Base-by-base conservation (phyloP, 30 jellyfish, hydroid and myxozoan species). In the Aurelia coerulea region DNA sequence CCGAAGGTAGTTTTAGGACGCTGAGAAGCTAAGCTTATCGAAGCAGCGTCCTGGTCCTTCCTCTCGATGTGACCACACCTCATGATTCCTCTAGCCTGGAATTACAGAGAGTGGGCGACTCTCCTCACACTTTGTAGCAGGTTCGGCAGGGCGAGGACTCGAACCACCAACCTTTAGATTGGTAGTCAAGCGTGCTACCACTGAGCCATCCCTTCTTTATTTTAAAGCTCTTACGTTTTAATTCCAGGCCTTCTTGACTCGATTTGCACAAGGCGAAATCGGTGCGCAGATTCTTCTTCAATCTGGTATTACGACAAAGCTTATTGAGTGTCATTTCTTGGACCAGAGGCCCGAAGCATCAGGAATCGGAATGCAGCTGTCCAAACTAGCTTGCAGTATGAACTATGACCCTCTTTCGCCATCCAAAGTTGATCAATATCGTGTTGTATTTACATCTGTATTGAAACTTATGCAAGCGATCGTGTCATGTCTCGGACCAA, bases 211-310 rank as follows among this genome's bases (percentile, higher is more conserved):
- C 29, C 6, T 1, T 39, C 51, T 39, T 6, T 2, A 39, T 39
- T 39, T 39, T 39, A 9, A 39, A 37, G 6, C 50, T 39, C 23
- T 18, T 41, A 29, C 46, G 72, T 67, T 56, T 54, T 35, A 23
- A 51, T 77, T 88, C 13, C 78, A 94, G 99, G 68, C 84, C 23
- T 89, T 94, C 78, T 70, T 94, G n/a, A 65, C 99, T 10, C 90
- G 74, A 71, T 77, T 94, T 56, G 97, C 86, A 3, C 72, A 82
- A 42, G 81, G 94, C 7, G 97, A 88, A 46, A 72, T 81, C 19
- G 99, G 99, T 58, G 97, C 99, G 14, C 97, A 87, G 72, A 70
- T 88, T 4, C 90, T 94, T 7, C 87, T 94, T 59, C 99, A 94
- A 54, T 84, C 77, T 39, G 96, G 97, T 12, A 35, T 94, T 75